phyloP scores from a whole-genome alignment of 1,140 invertebrate genomes.

The Chelonus insularis region DNA sequence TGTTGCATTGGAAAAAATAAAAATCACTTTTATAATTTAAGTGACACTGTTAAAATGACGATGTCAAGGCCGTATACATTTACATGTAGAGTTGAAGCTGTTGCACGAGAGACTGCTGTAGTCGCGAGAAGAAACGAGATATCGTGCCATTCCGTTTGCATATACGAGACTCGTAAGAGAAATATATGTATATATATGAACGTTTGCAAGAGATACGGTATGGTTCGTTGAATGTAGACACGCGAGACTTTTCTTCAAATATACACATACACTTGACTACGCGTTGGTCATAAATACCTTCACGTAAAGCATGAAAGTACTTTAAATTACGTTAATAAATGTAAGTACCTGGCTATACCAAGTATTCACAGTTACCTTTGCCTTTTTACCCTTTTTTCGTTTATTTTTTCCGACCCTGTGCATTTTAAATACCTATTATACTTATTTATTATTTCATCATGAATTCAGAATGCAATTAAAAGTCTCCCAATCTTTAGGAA shows the following conservation, averaged over 20 bases:
- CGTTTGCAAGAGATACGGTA: conserved; percentile 9
- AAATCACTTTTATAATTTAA: conserved; percentile 3
- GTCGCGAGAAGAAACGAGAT: conserved; percentile 7
- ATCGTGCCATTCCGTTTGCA: conserved; percentile 11
- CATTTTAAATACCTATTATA: no score
- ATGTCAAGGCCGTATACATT: conserved; percentile 46
- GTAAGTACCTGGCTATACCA: conserved; percentile 15
- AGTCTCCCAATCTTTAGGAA: no score
- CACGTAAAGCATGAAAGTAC: conserved; percentile 19
- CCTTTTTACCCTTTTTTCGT: no score
- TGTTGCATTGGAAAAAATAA: neutral
- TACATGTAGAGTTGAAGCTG: conserved; percentile 28
- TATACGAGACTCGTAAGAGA: neutral
- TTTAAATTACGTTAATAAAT: conserved; percentile 28
- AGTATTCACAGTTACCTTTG: neutral
- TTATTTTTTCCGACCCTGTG: no score
- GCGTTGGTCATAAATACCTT: conserved; percentile 22
- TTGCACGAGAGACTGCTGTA: conserved; percentile 4
- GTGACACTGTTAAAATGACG: conserved; percentile 5
- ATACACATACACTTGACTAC: conserved; percentile 6
- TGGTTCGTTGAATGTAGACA: neutral
- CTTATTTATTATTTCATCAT: no score
- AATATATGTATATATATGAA: conserved; percentile 5
- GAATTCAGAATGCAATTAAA: no score
- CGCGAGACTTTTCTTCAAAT: conserved; percentile 12